These are phyloP conservation scores for Fragum sueziense DNA, from an alignment of 2,888 invertebrate genomes.

Conservation along the genomic window DNA sequence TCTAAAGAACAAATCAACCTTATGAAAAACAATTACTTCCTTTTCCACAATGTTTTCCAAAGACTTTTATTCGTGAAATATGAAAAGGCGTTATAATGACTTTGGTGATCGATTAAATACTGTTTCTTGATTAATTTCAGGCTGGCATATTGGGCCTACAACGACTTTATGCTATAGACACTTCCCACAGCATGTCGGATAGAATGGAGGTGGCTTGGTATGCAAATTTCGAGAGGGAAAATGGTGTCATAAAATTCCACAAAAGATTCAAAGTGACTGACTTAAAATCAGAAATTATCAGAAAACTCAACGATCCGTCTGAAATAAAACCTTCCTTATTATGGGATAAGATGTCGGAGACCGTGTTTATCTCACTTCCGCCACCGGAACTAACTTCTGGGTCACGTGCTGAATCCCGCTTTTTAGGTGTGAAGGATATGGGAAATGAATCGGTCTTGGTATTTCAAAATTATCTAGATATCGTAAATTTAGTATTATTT, in stretches of 20 bases:
- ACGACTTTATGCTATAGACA: conserved; percentile 67
- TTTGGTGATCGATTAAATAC: too few relatives aligned
- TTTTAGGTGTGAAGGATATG: conserved; percentile 56
- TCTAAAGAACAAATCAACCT: too few relatives aligned
- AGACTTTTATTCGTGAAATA: too few relatives aligned
- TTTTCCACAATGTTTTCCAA: too few relatives aligned
- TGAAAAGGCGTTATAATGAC: too few relatives aligned
- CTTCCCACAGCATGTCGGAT: conserved; percentile 44
- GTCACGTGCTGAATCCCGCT: conserved; percentile 21
- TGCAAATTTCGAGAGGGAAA: conserved; percentile 63
- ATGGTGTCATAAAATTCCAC: background rate
- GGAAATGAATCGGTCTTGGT: conserved; percentile 36
- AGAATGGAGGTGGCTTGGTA: conserved; percentile 60
- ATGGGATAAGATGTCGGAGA: conserved; percentile 29
- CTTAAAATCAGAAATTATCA: background rate
- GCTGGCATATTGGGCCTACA: conserved; percentile 55
- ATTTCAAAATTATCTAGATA: conserved; percentile 39
- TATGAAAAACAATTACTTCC: too few relatives aligned
- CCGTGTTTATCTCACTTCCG: conserved; percentile 41
- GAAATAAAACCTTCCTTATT: conserved; percentile 26
- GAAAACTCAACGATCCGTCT: background rate
- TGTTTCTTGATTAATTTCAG: conserved; percentile 44
- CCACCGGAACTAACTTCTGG: conserved; percentile 27
- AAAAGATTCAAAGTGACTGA: conserved; percentile 8
- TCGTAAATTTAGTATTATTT: conserved; percentile 52